These are phyloP conservation scores for Orchestes rusci DNA, from an alignment of 2,888 invertebrate species.

Conservation along the genomic window DNA sequence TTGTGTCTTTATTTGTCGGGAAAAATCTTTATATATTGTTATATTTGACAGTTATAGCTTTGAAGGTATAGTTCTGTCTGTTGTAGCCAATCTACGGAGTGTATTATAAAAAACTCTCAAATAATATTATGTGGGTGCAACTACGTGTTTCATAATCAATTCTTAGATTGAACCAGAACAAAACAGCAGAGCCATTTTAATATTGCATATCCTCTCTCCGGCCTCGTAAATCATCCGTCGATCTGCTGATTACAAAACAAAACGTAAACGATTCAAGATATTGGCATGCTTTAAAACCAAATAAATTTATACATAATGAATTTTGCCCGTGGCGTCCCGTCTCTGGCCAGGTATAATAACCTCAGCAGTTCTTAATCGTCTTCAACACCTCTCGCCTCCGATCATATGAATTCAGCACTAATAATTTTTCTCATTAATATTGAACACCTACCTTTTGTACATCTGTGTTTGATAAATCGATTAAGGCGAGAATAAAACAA, in stretches of 20 bases:
- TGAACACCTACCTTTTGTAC: conserved; percentile 39
- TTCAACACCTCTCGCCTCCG: conserved; percentile 24
- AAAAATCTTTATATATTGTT: no score
- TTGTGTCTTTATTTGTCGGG: no score
- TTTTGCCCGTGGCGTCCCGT: conserved; percentile 19
- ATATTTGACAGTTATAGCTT: no score
- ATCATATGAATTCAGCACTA: conserved; percentile 26
- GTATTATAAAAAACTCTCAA: no score
- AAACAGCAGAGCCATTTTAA: no score
- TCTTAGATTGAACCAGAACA: no score
- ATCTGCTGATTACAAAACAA: conserved; percentile 11
- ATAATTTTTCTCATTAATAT: conserved; percentile 39
- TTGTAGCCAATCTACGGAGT: no score
- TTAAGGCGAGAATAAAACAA: conserved; percentile 39
- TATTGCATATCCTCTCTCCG: no score
- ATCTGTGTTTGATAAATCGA: conserved; percentile 38
- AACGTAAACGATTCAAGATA: conserved; percentile 14
- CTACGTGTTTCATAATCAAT: no score
- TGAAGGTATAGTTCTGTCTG: no score
- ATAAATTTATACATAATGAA: conserved; percentile 25
- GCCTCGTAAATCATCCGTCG: conserved; percentile 10
- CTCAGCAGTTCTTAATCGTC: conserved; percentile 24
- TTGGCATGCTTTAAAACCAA: conserved; percentile 22
- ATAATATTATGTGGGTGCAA: no score
- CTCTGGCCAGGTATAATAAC: conserved; percentile 22